These are phyloP conservation scores for Potorous gilbertii DNA, from an alignment of 2,797 vertebrate species.

Conservation along the genomic window DNA sequence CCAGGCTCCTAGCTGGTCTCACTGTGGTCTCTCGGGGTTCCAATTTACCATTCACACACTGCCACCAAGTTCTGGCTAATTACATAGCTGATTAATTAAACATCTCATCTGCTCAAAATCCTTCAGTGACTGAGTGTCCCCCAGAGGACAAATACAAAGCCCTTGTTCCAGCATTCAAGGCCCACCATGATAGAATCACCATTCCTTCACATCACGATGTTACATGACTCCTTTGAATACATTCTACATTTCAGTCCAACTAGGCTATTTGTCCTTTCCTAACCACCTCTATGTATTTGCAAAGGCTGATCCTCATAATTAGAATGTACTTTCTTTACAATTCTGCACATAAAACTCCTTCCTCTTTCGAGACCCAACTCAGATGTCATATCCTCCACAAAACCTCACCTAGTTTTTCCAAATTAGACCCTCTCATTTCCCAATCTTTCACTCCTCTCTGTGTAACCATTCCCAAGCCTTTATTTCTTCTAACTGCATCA, in stretches of 20 bases:
- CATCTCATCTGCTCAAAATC: background rate
- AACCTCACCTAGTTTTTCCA: background rate
- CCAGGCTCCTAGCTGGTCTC: background rate
- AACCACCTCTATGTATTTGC: background rate
- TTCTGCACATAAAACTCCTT: background rate
- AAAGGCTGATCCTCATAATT: background rate
- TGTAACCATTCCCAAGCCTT: background rate
- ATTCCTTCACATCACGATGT: background rate
- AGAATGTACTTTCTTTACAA: background rate
- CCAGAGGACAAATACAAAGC: background rate
- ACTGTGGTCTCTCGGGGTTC: background rate
- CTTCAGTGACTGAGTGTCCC: background rate
- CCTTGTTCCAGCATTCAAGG: background rate
- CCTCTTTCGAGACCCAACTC: background rate
- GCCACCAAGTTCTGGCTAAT: background rate
- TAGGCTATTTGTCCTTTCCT: background rate
- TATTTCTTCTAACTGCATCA: background rate
- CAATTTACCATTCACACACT: background rate
- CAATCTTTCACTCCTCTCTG: background rate
- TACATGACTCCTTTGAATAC: background rate
- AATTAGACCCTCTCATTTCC: background rate
- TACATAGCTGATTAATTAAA: background rate
- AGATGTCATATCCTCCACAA: background rate
- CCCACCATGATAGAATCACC: background rate
- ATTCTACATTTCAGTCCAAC: background rate